phyloP scores from a whole-genome alignment of 2,888 invertebrate species.

The Acheta domesticus region DNA sequence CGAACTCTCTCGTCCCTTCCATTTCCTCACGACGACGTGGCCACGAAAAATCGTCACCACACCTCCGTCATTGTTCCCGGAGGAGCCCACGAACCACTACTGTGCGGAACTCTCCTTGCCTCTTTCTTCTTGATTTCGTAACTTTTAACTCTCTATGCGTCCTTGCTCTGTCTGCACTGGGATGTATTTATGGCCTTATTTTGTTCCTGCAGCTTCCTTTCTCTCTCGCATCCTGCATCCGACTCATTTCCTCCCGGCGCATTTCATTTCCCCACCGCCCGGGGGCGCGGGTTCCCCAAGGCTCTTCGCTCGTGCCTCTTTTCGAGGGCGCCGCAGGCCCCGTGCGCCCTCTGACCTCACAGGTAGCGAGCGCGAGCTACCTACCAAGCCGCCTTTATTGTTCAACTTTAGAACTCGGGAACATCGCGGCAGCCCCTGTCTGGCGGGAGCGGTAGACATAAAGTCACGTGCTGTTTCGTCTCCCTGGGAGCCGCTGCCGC shows the following conservation, averaged over 20 bases:
- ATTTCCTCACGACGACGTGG: too few relatives aligned
- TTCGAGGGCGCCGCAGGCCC: too few relatives aligned
- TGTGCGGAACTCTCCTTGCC: neutral
- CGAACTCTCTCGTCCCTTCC: too few relatives aligned
- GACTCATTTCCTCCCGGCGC: neutral
- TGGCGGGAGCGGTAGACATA: neutral
- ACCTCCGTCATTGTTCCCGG: too few relatives aligned
- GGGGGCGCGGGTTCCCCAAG: too few relatives aligned
- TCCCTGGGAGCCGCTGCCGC: neutral
- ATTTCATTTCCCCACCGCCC: neutral
- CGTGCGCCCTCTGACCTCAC: too few relatives aligned
- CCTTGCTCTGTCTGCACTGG: neutral
- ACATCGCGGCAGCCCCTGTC: neutral
- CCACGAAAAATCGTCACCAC: too few relatives aligned
- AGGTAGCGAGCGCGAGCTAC: neutral
- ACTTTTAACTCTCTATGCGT: neutral
- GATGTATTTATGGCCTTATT: conserved; percentile 18
- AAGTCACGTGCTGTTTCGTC: conserved; percentile 9
- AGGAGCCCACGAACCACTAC: too few relatives aligned
- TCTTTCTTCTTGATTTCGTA: neutral
- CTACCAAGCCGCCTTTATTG: neutral
- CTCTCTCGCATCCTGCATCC: neutral
- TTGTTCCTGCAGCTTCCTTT: neutral
- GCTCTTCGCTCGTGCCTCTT: too few relatives aligned
- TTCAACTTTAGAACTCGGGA: neutral